These are phyloP conservation scores for Tetramorium alpestre DNA, from an alignment of 1,140 invertebrate genomes.

Conservation along the genomic window DNA sequence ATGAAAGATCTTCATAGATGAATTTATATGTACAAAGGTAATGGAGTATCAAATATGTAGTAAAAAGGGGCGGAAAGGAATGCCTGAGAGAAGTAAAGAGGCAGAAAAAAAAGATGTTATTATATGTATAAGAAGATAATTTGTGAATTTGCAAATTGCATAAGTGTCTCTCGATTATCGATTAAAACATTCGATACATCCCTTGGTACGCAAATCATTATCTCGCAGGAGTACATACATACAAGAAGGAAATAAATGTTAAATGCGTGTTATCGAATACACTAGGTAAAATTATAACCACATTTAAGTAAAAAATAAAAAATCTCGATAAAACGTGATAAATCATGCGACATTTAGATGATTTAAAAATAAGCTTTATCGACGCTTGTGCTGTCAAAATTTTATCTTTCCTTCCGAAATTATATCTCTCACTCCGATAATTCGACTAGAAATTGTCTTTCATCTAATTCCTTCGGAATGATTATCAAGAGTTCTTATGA, in stretches of 20 bases:
- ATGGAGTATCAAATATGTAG: neutral
- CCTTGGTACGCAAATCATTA: neutral
- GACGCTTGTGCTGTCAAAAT: slow-evolving; percentile 18
- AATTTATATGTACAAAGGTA: slow-evolving; percentile 57
- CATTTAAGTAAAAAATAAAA: neutral
- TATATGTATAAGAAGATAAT: slow-evolving; percentile 22
- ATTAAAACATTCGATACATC: slow-evolving; percentile 5
- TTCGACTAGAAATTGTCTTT: slow-evolving; percentile 55
- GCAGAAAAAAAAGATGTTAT: neutral
- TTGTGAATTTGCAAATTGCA: neutral
- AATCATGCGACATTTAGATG: neutral
- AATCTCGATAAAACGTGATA: neutral
- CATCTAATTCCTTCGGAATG: slow-evolving; percentile 23
- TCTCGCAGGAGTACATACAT: neutral
- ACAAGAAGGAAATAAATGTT: slow-evolving; percentile 6
- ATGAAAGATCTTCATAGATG: slow-evolving; percentile 15
- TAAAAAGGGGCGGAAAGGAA: slow-evolving; percentile 15
- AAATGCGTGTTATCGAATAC: neutral
- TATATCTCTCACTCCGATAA: slow-evolving; percentile 31
- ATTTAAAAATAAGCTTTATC: slow-evolving; percentile 18
- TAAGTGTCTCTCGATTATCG: slow-evolving; percentile 6
- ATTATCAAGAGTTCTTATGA: slow-evolving; percentile 34
- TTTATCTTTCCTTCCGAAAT: neutral
- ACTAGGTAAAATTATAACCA: neutral
- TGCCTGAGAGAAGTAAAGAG: neutral